These are phyloP conservation scores for Lasioglossum lativentre DNA, from an alignment of 2,888 invertebrate species.

Conservation along the genomic window DNA sequence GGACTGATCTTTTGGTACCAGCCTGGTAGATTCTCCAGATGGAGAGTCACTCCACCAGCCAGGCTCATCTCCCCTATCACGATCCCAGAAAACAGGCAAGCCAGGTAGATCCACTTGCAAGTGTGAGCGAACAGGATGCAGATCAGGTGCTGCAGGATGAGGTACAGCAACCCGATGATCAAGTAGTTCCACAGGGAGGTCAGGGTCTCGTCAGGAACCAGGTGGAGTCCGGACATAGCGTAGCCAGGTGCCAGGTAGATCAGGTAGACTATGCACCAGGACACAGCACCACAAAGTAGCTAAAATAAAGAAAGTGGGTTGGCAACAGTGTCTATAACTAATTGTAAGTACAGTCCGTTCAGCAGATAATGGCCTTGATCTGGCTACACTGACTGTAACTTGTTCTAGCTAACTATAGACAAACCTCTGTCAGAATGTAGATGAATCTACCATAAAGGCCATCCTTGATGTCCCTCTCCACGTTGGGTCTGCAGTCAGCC, in stretches of 20 bases:
- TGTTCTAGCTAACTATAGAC: slow-evolving; percentile 48
- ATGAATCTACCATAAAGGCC: slow-evolving; percentile 92
- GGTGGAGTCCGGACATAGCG: slow-evolving; percentile 94
- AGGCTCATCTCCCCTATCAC: slow-evolving; percentile 79
- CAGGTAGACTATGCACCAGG: slow-evolving; percentile 92
- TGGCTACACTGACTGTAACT: too few relatives aligned
- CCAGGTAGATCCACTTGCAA: slow-evolving; percentile 80
- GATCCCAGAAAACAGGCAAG: slow-evolving; percentile 78
- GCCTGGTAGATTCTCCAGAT: slow-evolving; percentile 79
- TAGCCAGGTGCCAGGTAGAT: slow-evolving; percentile 95
- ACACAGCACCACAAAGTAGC: slow-evolving; percentile 92
- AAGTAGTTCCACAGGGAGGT: slow-evolving; percentile 81
- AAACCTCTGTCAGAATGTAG: slow-evolving; percentile 93
- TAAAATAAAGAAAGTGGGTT: slow-evolving; percentile 82
- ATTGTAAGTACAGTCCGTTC: background rate
- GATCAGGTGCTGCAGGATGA: slow-evolving; percentile 80
- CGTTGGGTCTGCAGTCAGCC: slow-evolving; percentile 85
- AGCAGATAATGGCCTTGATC: background rate
- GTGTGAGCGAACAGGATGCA: slow-evolving; percentile 79
- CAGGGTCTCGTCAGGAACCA: slow-evolving; percentile 80
- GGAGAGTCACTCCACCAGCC: slow-evolving; percentile 79
- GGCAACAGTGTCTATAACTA: too few relatives aligned
- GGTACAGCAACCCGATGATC: slow-evolving; percentile 78
- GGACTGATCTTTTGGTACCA: slow-evolving; percentile 82
- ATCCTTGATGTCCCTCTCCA: slow-evolving; percentile 92